Evolutionary conservation across 2,797 vertebrate species (phyloP).

Genomic region (Cuniculus paca): DNA sequence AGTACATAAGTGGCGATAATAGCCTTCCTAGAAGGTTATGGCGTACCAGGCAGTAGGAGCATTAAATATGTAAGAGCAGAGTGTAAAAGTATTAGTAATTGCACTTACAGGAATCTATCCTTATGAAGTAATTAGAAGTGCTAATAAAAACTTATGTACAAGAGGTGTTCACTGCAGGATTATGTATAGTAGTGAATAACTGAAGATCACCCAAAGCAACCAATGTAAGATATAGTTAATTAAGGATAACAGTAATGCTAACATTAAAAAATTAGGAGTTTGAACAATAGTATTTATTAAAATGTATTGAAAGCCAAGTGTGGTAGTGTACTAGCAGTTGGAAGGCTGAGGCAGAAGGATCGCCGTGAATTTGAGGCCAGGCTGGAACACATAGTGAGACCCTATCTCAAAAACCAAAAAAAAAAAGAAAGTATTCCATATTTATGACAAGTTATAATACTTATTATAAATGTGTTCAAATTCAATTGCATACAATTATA

Average conservation of each 20-base stretch:
- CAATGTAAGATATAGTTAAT: background rate
- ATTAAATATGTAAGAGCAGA: background rate
- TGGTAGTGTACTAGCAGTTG: background rate
- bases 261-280: slow-evolving; percentile 9
- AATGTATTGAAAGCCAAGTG: background rate
- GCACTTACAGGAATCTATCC: background rate
- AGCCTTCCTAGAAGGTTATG: background rate
- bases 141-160: background rate
- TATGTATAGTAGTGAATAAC: background rate
- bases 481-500: background rate
- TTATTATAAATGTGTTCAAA: background rate
- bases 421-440: background rate
- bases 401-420: background rate
- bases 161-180: background rate
- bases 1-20: background rate
- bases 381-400: background rate
- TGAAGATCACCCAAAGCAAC: background rate
- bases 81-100: background rate
- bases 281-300: slow-evolving; percentile 19
- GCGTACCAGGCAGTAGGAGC: background rate
- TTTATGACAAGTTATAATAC: background rate
- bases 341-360: background rate
- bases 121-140: slow-evolving; percentile 13
- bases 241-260: background rate
- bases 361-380: background rate